Evolutionary conservation across 2,113 vertebrate species (phyloP).

Genomic region (Etheostoma cragini): DNA sequence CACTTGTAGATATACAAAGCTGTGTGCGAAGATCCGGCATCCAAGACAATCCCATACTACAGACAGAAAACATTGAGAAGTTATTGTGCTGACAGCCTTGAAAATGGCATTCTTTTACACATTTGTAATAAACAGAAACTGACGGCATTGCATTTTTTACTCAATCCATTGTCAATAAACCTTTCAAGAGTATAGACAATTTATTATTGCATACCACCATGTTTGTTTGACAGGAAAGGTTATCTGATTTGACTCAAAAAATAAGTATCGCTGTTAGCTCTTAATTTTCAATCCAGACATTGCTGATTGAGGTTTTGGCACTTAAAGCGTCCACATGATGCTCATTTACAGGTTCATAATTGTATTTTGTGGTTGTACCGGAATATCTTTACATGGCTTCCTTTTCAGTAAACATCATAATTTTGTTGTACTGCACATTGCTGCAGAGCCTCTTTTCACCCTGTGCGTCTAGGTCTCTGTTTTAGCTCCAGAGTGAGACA

Average conservation of each 20-base stretch:
- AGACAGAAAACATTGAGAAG: background rate
- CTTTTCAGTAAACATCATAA: too few species aligned
- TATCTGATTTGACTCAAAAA: background rate
- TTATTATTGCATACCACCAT: background rate
- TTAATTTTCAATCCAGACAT: background rate
- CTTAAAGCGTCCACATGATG: too few species aligned
- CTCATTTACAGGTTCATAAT: too few species aligned
- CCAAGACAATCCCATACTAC: constrained; percentile 92
- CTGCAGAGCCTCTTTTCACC: too few species aligned
- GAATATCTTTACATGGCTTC: too few species aligned
- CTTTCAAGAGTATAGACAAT: too few species aligned
- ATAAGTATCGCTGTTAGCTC: background rate
- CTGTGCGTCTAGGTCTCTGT: too few species aligned
- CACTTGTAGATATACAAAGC: constrained; percentile 91
- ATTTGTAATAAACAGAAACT: background rate
- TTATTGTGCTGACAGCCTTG: background rate
- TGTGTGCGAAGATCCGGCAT: constrained; percentile 92
- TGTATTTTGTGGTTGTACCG: too few species aligned
- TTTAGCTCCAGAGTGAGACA: too few species aligned
- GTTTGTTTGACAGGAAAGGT: background rate
- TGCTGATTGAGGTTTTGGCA: background rate
- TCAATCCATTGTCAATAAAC: too few species aligned
- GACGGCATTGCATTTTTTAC: background rate
- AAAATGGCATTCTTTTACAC: background rate
- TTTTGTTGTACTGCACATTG: too few species aligned